Percentiles rank a stretch among this genome's conserved stretches.
Evolutionary conservation across 2,797 vertebrate genomes (phyloP).

Genomic region (Epinephelus awoara): DNA sequence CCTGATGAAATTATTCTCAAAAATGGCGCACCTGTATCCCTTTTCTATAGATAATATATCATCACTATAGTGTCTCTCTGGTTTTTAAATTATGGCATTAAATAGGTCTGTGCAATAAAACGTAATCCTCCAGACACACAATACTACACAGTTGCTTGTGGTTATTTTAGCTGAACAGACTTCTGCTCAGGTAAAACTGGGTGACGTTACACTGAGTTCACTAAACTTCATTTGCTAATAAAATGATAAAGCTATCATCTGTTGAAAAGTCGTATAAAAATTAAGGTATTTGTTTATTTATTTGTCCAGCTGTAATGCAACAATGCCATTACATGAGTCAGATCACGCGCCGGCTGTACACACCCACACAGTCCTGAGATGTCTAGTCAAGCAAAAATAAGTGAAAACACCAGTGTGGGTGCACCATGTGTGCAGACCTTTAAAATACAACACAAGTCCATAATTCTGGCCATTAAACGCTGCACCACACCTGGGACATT

Average conservation of each 20-base stretch:
- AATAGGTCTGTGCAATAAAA: not conserved
- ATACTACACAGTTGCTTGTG: not conserved
- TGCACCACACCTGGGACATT: not conserved
- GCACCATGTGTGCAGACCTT: not conserved
- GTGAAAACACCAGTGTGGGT: slow-evolving; percentile 7
- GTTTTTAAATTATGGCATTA: not conserved
- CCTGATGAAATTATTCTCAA: not conserved
- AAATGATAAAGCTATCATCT: not conserved
- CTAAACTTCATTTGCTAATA: not conserved
- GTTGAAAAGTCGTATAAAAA: not conserved
- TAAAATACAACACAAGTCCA: not conserved
- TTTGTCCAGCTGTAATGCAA: not conserved
- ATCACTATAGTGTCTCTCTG: not conserved
- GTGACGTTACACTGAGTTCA: not conserved
- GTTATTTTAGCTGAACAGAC: not conserved
- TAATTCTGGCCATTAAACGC: not conserved
- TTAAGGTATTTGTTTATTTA: not conserved
- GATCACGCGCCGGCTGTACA: not conserved
- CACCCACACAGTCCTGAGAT: not conserved
- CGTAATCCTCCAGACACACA: not conserved
- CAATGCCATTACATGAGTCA: not conserved
- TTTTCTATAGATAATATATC: not conserved
- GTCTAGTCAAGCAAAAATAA: slow-evolving; percentile 6
- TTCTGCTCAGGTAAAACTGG: not conserved
- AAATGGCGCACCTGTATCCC: not conserved